Evolutionary conservation across 1,140 invertebrate species (phyloP).

Genomic region (Ditylenchus dipsaci): DNA sequence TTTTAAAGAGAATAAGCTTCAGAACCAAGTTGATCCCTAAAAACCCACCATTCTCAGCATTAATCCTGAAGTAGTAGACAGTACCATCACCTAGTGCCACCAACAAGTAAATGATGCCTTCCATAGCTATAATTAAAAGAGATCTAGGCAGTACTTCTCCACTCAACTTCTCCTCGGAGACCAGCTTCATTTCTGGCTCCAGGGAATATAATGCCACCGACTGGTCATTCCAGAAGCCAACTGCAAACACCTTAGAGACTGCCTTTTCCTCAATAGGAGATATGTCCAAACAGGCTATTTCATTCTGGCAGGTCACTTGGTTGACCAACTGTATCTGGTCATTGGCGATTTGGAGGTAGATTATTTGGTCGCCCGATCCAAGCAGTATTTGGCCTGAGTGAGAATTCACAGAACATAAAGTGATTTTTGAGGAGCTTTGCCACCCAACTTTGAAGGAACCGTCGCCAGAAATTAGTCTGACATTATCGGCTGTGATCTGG

Average conservation of each 20-base stretch:
- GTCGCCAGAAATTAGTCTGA: slow-evolving; percentile 51
- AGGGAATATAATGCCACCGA: slow-evolving; percentile 78
- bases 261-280: slow-evolving; percentile 67
- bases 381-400: slow-evolving; percentile 73
- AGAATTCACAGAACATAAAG: slow-evolving; percentile 67
- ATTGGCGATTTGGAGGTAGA: slow-evolving; percentile 76
- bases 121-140: slow-evolving; percentile 86
- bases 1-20: too few species aligned
- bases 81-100: slow-evolving; percentile 89
- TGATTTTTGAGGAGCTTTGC: slow-evolving; percentile 8
- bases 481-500: slow-evolving; percentile 73
- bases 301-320: slow-evolving; percentile 73
- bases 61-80: slow-evolving; percentile 82
- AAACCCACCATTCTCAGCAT: slow-evolving; percentile 33
- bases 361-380: slow-evolving; percentile 80
- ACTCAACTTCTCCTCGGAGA: slow-evolving; percentile 74
- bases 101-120: slow-evolving; percentile 65
- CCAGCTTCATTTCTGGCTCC: slow-evolving; percentile 69
- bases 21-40: too few species aligned
- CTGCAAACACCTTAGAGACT: slow-evolving; percentile 74
- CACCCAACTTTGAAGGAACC: slow-evolving; percentile 10
- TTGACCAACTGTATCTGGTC: slow-evolving; percentile 63
- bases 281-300: slow-evolving; percentile 92
- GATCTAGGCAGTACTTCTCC: slow-evolving; percentile 89
- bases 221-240: slow-evolving; percentile 95